phyloP scores from a whole-genome alignment of 2,888 invertebrate species.

The Himalopsyche kuldschensis region DNA sequence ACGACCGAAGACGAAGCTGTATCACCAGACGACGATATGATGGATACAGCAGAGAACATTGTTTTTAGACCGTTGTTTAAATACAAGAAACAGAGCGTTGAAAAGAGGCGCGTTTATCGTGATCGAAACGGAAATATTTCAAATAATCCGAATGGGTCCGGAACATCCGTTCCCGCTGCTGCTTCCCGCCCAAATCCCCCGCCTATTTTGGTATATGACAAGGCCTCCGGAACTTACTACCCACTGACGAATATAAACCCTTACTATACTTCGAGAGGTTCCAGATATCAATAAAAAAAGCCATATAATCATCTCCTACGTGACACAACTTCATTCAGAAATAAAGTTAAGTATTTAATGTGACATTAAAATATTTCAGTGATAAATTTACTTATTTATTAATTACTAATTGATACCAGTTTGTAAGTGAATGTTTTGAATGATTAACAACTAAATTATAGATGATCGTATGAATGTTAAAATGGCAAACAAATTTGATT shows the following conservation, averaged over 20 bases:
- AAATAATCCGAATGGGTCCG: not conserved
- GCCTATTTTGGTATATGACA: constrained; percentile 27
- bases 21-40: constrained; percentile 17
- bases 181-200: constrained; percentile 12
- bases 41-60: constrained; percentile 37
- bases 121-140: constrained; percentile 25
- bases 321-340: too few species aligned
- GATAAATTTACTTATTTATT: too few species aligned
- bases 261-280: not conserved
- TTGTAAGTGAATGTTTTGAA: too few species aligned
- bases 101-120: constrained; percentile 17
- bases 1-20: not conserved
- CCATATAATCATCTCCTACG: too few species aligned
- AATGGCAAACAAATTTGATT: too few species aligned
- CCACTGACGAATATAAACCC: constrained; percentile 4
- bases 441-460: too few species aligned
- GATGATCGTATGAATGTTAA: too few species aligned
- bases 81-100: constrained; percentile 27
- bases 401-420: too few species aligned
- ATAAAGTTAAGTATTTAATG: too few species aligned
- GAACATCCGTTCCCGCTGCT: not conserved
- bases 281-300: too few species aligned
- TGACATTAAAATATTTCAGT: too few species aligned
- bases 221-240: constrained; percentile 24
- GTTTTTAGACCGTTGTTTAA: constrained; percentile 35